A percentile compares a stretch with the other conserved stretches of the same genome.
phyloP scores from a whole-genome alignment of 2,888 invertebrate species.

The Idaea dimidiata region DNA sequence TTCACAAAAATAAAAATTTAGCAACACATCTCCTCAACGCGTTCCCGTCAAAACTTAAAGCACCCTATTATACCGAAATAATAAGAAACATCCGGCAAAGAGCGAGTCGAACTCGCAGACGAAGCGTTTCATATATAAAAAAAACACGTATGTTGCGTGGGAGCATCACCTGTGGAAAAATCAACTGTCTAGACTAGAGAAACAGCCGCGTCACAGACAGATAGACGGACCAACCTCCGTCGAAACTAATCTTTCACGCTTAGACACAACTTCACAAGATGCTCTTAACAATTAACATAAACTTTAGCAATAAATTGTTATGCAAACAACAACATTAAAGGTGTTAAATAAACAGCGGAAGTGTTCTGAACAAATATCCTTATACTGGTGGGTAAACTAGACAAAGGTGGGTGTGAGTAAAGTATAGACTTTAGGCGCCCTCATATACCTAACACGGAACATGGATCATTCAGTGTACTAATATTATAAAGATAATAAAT shows the following conservation, averaged over 20 bases:
- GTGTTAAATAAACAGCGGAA: slow-evolving; percentile 8
- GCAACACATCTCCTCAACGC: too few relatives aligned
- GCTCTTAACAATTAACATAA: background rate
- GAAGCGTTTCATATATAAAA: too few relatives aligned
- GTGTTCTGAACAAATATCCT: slow-evolving; percentile 3
- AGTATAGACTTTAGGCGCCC: slow-evolving; percentile 18
- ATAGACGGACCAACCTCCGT: too few relatives aligned
- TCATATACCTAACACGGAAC: slow-evolving; percentile 38
- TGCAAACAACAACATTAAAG: slow-evolving; percentile 11
- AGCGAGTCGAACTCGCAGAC: background rate
- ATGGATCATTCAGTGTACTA: slow-evolving; percentile 46
- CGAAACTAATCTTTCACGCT: too few relatives aligned
- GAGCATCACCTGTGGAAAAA: too few relatives aligned
- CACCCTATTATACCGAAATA: background rate
- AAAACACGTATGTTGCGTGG: too few relatives aligned
- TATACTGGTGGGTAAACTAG: slow-evolving; percentile 1
- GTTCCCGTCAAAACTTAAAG: too few relatives aligned
- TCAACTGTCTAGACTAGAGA: too few relatives aligned
- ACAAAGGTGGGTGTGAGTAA: background rate
- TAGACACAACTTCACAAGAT: too few relatives aligned
- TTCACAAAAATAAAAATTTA: too few relatives aligned
- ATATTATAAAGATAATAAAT: background rate
- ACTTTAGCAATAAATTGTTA: background rate
- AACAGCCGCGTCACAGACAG: too few relatives aligned
- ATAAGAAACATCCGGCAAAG: background rate